phyloP scores from a whole-genome alignment of 2,888 invertebrate species.

The Tiliacea citrago region DNA sequence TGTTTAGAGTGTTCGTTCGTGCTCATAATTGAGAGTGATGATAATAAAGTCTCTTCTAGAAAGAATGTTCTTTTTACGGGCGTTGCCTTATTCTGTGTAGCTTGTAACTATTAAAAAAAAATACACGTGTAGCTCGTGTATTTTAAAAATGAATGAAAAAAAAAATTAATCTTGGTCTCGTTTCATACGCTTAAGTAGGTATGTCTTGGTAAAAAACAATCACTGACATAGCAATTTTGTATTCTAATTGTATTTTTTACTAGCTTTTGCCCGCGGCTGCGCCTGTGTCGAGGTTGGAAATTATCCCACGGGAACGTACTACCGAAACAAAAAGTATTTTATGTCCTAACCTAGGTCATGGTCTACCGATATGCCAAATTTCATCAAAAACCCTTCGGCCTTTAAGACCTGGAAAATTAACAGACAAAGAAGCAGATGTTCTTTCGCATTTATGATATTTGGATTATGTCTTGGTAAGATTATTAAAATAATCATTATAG shows the following conservation, averaged over 20 bases:
- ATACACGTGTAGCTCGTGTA: too few species aligned
- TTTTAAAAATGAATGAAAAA: not conserved
- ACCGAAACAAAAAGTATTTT: too few species aligned
- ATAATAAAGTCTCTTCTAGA: not conserved
- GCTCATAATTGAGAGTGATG: constrained; percentile 30
- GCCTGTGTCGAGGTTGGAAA: not conserved
- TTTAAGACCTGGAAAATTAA: too few species aligned
- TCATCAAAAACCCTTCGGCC: too few species aligned
- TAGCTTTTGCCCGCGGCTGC: not conserved
- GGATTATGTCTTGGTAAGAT: too few species aligned
- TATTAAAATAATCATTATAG: too few species aligned
- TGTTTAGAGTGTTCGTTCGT: constrained; percentile 19
- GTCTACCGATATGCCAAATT: too few species aligned
- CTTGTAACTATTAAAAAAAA: not conserved
- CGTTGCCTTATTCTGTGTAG: not conserved
- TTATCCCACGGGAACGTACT: too few species aligned
- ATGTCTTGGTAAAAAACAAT: not conserved
- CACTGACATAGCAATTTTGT: not conserved
- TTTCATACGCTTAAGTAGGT: not conserved
- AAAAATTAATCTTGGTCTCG: not conserved
- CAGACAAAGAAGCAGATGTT: too few species aligned
- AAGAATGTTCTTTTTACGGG: constrained; percentile 3
- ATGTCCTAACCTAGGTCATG: too few species aligned
- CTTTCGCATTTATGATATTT: too few species aligned
- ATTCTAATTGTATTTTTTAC: not conserved